These are phyloP conservation scores for Pelecanoides urinatrix DNA, from an alignment of 2,113 vertebrate species.

Conservation along the genomic window DNA sequence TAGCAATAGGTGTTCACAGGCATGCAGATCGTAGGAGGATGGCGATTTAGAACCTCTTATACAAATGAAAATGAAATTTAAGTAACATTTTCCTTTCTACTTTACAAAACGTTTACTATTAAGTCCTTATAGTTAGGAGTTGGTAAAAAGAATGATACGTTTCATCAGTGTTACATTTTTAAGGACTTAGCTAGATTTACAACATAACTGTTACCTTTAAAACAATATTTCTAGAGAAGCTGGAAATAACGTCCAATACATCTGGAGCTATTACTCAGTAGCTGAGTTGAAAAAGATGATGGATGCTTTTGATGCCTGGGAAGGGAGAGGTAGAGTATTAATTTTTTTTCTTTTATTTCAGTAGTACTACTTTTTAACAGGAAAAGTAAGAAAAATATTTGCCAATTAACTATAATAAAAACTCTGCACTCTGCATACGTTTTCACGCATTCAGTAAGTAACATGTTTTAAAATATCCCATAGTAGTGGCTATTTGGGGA, in stretches of 20 bases:
- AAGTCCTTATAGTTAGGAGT: not conserved
- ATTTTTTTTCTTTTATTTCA: not conserved
- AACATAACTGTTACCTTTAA: not conserved
- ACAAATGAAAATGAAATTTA: not conserved
- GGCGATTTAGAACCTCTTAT: not conserved
- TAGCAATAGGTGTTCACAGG: not conserved
- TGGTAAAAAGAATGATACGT: not conserved
- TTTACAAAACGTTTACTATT: not conserved
- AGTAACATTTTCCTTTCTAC: not conserved
- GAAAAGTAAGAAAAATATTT: slow-evolving; percentile 4
- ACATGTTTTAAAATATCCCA: not conserved
- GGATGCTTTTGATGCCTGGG: slow-evolving; percentile 75
- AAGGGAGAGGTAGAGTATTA: slow-evolving; percentile 71
- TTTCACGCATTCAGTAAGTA: not conserved
- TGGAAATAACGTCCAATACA: slow-evolving; percentile 78
- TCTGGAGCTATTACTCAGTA: slow-evolving; percentile 79
- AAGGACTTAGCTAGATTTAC: not conserved
- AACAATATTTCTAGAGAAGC: slow-evolving; percentile 73
- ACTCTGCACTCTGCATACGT: not conserved
- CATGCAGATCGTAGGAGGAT: not conserved
- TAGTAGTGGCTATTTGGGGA: not conserved
- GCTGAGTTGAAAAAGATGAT: slow-evolving; percentile 75
- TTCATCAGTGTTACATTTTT: not conserved
- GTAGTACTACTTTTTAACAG: not conserved
- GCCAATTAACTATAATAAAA: not conserved